Evolutionary conservation across 2,797 vertebrate genomes (phyloP).

Genomic region (Oryzias dopingdopingensis): DNA sequence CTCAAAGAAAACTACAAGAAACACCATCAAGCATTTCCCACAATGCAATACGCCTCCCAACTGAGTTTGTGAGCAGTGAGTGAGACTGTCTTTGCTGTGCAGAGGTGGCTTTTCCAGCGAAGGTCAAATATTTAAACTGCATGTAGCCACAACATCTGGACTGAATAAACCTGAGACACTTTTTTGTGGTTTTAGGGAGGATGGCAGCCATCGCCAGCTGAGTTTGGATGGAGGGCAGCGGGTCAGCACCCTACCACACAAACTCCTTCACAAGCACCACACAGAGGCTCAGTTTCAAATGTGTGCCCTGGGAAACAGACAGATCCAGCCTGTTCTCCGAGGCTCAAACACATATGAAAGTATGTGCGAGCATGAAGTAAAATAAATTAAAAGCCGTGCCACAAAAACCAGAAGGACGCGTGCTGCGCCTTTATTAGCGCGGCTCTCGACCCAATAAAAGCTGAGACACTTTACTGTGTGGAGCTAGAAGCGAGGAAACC

Average conservation of each 20-base stretch:
- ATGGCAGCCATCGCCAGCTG: not conserved
- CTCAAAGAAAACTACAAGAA: conserved; percentile 1
- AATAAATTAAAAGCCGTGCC: not conserved
- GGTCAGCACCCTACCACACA: conserved; percentile 3
- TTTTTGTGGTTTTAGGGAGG: conserved; percentile 16
- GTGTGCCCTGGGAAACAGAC: conserved; percentile 5
- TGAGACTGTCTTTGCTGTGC: conserved; percentile 2
- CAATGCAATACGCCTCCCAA: conserved; percentile 12
- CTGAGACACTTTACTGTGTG: conserved; percentile 44
- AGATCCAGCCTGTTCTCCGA: conserved; percentile 1
- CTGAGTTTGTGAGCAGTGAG: conserved; percentile 8
- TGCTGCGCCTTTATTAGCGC: conserved; percentile 9
- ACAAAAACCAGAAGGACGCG: conserved; percentile 6
- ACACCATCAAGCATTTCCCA: conserved; percentile 7
- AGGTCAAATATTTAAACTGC: conserved; percentile 56
- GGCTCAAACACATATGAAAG: not conserved
- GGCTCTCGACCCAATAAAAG: conserved; percentile 22
- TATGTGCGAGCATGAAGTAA: not conserved
- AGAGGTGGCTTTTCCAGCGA: conserved; percentile 30
- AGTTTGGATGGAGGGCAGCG: conserved; percentile 10
- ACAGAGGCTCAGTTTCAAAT: conserved; percentile 9
- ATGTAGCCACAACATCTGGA: conserved; percentile 48
- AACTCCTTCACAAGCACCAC: conserved; percentile 5
- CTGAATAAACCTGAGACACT: conserved; percentile 28
- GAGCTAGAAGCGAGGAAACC: conserved; percentile 35